Evolutionary conservation across 2,797 vertebrate species (phyloP).

Genomic region (Echeneis naucrates): DNA sequence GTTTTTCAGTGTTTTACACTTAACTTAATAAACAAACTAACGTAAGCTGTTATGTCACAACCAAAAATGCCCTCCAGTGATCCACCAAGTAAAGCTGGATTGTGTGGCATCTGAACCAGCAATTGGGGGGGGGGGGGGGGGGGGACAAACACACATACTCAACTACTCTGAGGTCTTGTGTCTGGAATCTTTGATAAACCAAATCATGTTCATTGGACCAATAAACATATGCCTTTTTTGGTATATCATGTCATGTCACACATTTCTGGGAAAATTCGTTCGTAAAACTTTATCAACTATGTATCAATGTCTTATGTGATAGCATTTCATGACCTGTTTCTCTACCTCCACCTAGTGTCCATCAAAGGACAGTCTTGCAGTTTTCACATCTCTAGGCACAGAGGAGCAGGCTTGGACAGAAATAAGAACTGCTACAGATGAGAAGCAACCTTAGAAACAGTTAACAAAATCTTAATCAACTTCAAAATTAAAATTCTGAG

Average conservation of each 20-base stretch:
- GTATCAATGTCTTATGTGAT: not conserved
- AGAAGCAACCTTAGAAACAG: too few species aligned
- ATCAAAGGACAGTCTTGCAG: not conserved
- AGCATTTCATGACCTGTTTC: conserved; percentile 4
- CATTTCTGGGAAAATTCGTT: not conserved
- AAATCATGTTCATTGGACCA: not conserved
- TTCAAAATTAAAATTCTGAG: too few species aligned
- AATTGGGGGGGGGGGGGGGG: too few species aligned
- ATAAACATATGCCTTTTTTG: not conserved
- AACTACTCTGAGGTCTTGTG: not conserved
- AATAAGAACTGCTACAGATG: too few species aligned
- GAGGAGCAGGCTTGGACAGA: not conserved
- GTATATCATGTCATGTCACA: not conserved
- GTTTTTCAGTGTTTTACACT: not conserved
- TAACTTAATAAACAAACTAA: not conserved
- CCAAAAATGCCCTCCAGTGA: not conserved
- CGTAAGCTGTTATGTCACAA: not conserved
- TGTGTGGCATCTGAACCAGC: not conserved
- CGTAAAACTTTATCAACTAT: not conserved
- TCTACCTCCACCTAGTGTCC: conserved; percentile 58
- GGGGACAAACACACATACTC: not conserved
- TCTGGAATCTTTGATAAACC: not conserved
- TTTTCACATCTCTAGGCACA: not conserved
- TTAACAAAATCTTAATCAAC: too few species aligned
- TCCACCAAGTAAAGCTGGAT: not conserved